A percentile compares a stretch with the other conserved stretches of the same genome.
These are phyloP conservation scores for Dynastes tityus DNA, from an alignment of 2,888 invertebrate genomes.

Conservation along the genomic window DNA sequence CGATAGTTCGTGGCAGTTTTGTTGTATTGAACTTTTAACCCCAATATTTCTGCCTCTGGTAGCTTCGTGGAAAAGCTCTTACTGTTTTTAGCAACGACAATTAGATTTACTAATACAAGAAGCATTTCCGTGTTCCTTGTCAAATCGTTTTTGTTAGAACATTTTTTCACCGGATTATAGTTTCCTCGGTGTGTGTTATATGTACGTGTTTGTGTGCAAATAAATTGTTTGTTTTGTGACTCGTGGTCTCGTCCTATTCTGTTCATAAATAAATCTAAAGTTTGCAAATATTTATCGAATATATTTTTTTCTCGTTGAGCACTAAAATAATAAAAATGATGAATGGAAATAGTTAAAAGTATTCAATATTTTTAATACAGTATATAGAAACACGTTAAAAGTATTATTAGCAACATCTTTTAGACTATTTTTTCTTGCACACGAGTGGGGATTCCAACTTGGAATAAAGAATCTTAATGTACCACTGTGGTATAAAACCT, in stretches of 20 bases:
- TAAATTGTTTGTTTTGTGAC: conserved; percentile 3
- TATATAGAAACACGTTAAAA: too few relatives aligned
- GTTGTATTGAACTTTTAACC: conserved; percentile 59
- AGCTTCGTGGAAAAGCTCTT: conserved; percentile 51
- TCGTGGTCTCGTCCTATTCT: background rate
- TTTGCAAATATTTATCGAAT: too few relatives aligned
- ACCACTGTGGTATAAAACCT: too few relatives aligned
- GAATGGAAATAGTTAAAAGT: too few relatives aligned
- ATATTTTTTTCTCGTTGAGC: too few relatives aligned
- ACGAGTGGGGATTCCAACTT: too few relatives aligned
- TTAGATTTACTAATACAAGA: conserved; percentile 47
- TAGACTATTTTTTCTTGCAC: too few relatives aligned
- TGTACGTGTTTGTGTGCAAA: background rate
- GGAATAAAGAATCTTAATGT: too few relatives aligned
- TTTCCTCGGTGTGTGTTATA: background rate
- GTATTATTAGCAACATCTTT: too few relatives aligned
- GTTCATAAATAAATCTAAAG: too few relatives aligned
- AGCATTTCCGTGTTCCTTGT: conserved; percentile 48
- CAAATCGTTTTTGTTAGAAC: conserved; percentile 18
- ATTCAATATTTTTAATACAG: too few relatives aligned
- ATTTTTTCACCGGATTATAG: background rate
- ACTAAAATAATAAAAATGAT: too few relatives aligned
- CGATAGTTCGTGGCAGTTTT: conserved; percentile 46
- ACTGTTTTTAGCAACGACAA: conserved; percentile 43
- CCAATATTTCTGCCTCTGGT: conserved; percentile 60